A percentile compares a stretch with the other conserved stretches of the same genome.
phyloP scores from a whole-genome alignment of 2,113 vertebrate genomes.

The Origma solitaria region DNA sequence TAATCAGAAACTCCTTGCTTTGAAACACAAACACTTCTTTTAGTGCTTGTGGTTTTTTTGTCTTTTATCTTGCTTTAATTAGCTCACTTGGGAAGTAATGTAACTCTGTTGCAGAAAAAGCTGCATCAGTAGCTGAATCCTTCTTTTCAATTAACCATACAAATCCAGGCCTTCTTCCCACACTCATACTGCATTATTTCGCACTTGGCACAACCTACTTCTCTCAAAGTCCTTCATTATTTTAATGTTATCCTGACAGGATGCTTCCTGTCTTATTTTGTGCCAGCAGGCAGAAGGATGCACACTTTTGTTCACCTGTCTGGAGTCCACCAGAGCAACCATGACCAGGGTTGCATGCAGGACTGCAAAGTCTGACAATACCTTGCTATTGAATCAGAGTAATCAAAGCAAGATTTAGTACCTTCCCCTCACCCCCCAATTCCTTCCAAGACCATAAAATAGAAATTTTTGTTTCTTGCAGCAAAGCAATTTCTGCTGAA shows the following conservation, averaged over 20 bases:
- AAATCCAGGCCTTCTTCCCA: background rate
- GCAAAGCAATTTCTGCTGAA: background rate
- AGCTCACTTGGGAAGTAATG: conserved; percentile 54
- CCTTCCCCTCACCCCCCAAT: too few relatives aligned
- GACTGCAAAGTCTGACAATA: background rate
- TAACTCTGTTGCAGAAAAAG: background rate
- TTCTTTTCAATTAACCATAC: conserved; percentile 16
- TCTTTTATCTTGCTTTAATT: conserved; percentile 58
- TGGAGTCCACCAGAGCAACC: background rate
- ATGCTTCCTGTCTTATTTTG: background rate
- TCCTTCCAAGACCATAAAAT: background rate
- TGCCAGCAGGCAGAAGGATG: background rate
- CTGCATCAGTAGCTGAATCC: background rate
- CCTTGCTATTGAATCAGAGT: background rate
- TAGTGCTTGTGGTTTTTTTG: background rate
- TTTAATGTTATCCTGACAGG: background rate
- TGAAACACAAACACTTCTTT: background rate
- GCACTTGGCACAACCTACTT: background rate
- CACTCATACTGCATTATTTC: background rate
- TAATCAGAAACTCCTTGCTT: background rate
- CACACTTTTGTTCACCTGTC: background rate
- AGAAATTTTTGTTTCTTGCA: background rate
- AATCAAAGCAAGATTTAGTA: background rate
- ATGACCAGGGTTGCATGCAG: background rate
- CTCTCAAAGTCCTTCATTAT: background rate